Percentiles rank a stretch among this genome's conserved stretches.
Evolutionary conservation across 2,113 vertebrate species (phyloP).

Genomic region (Hippocampus abdominalis): DNA sequence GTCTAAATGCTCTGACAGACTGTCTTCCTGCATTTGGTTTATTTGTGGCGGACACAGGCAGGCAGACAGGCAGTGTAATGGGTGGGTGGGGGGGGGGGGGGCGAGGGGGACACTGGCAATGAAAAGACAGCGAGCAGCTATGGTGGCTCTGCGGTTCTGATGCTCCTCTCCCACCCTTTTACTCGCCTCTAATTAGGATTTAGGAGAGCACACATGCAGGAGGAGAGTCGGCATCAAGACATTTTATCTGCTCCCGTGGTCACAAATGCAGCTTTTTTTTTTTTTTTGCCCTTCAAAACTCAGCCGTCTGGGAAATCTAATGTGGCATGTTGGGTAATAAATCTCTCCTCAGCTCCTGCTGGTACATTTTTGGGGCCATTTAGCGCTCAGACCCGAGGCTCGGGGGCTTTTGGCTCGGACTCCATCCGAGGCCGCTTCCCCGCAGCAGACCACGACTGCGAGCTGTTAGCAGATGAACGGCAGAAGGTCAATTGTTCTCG

Average conservation of each 20-base stretch:
- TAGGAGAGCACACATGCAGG: constrained; percentile 43
- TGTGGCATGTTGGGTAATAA: constrained; percentile 48
- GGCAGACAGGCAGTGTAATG: constrained; percentile 26
- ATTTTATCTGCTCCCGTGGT: constrained; percentile 39
- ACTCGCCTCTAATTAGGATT: constrained; percentile 64
- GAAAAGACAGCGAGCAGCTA: constrained; percentile 48
- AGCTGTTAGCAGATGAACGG: constrained; percentile 46
- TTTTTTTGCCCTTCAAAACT: constrained; percentile 37
- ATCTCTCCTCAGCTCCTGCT: constrained; percentile 34
- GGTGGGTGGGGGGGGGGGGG: neutral
- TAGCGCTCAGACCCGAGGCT: constrained; percentile 10
- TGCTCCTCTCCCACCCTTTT: constrained; percentile 58
- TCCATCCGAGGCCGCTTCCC: constrained; percentile 25
- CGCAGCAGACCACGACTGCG: constrained; percentile 26
- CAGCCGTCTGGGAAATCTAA: constrained; percentile 50
- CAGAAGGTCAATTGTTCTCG: constrained; percentile 54
- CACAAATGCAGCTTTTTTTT: constrained; percentile 23
- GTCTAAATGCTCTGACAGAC: constrained; percentile 68
- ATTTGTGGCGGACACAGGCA: constrained; percentile 57
- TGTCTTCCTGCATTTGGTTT: constrained; percentile 65
- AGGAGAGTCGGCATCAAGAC: constrained; percentile 40
- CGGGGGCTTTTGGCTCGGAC: constrained; percentile 13
- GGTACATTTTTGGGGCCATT: constrained; percentile 45
- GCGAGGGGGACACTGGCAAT: constrained; percentile 53
- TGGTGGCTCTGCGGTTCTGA: constrained; percentile 59